These are phyloP conservation scores for Hylaea fasciaria DNA, from an alignment of 2,888 invertebrate species.

Conservation along the genomic window DNA sequence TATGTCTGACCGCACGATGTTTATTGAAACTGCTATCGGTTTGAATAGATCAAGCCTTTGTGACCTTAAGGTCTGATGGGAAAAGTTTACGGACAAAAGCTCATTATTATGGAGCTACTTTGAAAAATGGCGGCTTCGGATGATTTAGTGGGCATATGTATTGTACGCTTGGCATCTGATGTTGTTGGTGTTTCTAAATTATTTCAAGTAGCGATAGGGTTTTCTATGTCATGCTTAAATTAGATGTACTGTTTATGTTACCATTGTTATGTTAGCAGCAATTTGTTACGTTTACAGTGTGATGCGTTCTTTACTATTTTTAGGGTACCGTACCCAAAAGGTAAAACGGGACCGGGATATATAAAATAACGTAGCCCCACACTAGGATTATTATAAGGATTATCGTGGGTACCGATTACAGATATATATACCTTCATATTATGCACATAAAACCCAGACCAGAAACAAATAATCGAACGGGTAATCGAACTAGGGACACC, in stretches of 20 bases:
- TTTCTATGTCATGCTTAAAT: conserved; percentile 16
- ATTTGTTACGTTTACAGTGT: conserved; percentile 16
- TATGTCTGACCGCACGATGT: conserved; percentile 73
- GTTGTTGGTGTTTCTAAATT: conserved; percentile 23
- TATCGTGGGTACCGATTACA: no score
- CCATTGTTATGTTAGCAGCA: conserved; percentile 14
- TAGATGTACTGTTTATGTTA: conserved; percentile 17
- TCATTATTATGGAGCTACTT: conserved; percentile 43
- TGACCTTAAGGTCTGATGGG: conserved; percentile 49
- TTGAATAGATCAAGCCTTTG: conserved; percentile 66
- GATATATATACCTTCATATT: no score
- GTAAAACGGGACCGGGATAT: no score
- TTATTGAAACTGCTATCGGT: conserved; percentile 78
- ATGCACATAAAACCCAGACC: no score
- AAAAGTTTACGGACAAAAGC: conserved; percentile 44
- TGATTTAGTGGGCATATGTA: conserved; percentile 37
- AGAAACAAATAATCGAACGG: no score
- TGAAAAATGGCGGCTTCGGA: conserved; percentile 40
- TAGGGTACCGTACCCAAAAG: no score
- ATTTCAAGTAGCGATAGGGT: conserved; percentile 1
- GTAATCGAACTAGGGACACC: no score
- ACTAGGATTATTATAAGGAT: no score
- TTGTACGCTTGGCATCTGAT: conserved; percentile 27
- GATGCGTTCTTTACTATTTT: background rate
- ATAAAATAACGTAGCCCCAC: no score